Evolutionary conservation across 2,113 vertebrate species (phyloP), one percentile per base, ranked within the genome.

Genomic region (Perognathus longimembris): DNA sequence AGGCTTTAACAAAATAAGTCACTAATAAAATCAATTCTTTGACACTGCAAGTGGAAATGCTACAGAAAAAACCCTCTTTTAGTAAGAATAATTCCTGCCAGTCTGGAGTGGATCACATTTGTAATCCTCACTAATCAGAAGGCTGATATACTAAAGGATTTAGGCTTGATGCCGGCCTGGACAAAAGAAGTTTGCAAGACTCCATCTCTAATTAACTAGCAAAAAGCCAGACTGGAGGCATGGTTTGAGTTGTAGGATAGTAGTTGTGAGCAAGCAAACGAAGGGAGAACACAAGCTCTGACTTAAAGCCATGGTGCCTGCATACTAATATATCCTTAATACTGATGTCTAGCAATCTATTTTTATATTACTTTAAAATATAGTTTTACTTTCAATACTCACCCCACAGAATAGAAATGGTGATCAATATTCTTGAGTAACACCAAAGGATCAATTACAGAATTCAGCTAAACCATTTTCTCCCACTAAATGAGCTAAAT

Each of bases 341-440:
- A 69, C 40, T 75, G 96, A 76, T 57, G 20, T 94, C 95, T 3
- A 71, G 15, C 50, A 70, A 93, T 93, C 12, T 17, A 40, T 91
- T 88, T 95, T 82, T 91, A 45, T 45, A 45, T 45, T 3, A 66
- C 28, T 87, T 0, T 17, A 82, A 94, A 15, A 73, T 42, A 82
- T 1, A 67, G 74, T 93, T 95, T 94, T 71, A 94, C 91, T 88
- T 64, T 94, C n/a, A 63, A 67, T 80, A 63, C 63, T 96, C 59
- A 61, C 76, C 64, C 45, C 75, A 89, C 97, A 73, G 61, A 71
- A 84, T 32, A 45, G 36, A 92, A 97, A 81, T 0, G 0, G 20
- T 40, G 59, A 3, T 94, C 82, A 90, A 21, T 93, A 95, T 95
- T 95, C 85, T 42, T 85, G 11, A 21, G 88, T 74, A 69, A 93